Percentiles rank a stretch among this genome's conserved stretches.
These are phyloP conservation scores for Pampusana beccarii DNA, from an alignment of 2,113 vertebrate species.

Conservation along the genomic window DNA sequence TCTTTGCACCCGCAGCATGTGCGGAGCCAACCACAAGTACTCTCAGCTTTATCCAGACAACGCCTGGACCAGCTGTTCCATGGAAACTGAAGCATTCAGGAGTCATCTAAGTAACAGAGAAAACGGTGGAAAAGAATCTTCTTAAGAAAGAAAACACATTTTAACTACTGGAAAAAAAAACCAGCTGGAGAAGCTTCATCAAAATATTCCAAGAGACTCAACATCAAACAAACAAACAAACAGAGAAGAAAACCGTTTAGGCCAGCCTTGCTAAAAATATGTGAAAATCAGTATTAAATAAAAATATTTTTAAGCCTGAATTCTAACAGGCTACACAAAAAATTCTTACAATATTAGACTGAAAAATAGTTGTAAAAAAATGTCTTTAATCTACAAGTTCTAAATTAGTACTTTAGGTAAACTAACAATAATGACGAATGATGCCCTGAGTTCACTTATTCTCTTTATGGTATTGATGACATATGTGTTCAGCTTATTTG, in stretches of 20 bases:
- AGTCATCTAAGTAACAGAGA: neutral
- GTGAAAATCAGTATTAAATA: neutral
- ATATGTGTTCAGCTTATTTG: neutral
- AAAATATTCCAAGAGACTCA: neutral
- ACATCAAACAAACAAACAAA: neutral
- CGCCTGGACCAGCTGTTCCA: neutral
- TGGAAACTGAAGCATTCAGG: neutral
- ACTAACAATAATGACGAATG: neutral
- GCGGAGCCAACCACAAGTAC: neutral
- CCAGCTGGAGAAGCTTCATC: neutral
- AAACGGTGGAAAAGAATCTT: neutral
- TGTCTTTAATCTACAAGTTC: neutral
- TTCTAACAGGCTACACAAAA: neutral
- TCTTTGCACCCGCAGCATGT: neutral
- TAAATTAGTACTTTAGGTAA: neutral
- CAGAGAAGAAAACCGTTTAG: neutral
- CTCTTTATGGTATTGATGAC: neutral
- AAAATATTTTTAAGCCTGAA: neutral
- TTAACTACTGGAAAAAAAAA: neutral
- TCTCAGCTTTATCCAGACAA: neutral
- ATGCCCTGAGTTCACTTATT: neutral
- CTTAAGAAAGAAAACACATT: neutral
- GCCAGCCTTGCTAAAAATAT: neutral
- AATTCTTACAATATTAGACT: neutral
- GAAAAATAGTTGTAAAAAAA: neutral